Conservation (phyloP, 2,797 vertebrate species). For the Poeciliopsis paucimaculata region DNA sequence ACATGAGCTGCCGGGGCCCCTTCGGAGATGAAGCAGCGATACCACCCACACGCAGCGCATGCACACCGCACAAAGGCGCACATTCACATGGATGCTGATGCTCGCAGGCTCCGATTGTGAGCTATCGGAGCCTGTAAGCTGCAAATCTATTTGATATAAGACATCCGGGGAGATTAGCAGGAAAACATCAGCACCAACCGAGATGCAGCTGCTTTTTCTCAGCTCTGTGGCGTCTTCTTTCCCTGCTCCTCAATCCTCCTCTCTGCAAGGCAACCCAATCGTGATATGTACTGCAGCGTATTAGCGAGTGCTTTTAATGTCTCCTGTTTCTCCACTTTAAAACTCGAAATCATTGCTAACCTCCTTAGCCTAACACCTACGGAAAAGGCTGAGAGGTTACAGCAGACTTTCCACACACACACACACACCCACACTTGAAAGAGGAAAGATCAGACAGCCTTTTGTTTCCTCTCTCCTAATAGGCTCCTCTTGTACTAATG, state of each 20-base stretch:
- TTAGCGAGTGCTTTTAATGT: conserved; percentile 75
- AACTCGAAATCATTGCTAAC: conserved; percentile 78
- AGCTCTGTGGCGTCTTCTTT: conserved; percentile 14
- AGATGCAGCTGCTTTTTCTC: conserved; percentile 42
- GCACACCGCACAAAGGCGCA: not conserved
- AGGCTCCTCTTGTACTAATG: conserved; percentile 61
- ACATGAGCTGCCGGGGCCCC: conserved; percentile 52
- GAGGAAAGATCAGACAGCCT: conserved; percentile 24
- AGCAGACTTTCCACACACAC: conserved; percentile 54
- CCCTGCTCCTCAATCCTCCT: conserved; percentile 29
- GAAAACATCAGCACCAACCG: conserved; percentile 41
- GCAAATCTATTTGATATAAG: conserved; percentile 53
- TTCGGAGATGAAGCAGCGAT: conserved; percentile 59
- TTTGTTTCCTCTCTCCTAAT: conserved; percentile 47
- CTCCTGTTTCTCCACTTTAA: conserved; percentile 70
- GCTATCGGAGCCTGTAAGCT: conserved; percentile 31
- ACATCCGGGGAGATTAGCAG: conserved; percentile 46
- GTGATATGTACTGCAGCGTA: conserved; percentile 60
- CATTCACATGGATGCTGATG: conserved; percentile 11
- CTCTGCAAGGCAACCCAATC: conserved; percentile 62
- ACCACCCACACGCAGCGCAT: conserved; percentile 21
- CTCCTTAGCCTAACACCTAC: conserved; percentile 67
- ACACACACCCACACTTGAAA: conserved; percentile 49
- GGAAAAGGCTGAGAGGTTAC: conserved; percentile 64
- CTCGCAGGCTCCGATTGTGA: conserved; percentile 11